These are phyloP conservation scores for Galeopterus variegatus DNA, from an alignment of 2,113 vertebrate species.

Conservation along the genomic window DNA sequence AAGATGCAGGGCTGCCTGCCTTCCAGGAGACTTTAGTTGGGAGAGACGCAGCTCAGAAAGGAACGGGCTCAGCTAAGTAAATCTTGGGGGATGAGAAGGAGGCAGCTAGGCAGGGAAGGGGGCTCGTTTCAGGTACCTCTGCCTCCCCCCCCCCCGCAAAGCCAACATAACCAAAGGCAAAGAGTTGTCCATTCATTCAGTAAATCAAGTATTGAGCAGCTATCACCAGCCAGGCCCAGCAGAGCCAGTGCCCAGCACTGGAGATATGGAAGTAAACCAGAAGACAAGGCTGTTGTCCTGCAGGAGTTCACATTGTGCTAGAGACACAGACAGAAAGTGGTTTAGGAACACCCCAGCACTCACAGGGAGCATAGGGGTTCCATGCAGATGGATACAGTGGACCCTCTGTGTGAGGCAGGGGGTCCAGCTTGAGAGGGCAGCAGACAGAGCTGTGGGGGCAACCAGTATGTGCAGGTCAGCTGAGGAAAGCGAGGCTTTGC, in stretches of 20 bases:
- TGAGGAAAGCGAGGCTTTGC: not conserved
- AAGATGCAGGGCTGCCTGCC: not conserved
- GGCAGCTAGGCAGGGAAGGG: not conserved
- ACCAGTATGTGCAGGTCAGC: not conserved
- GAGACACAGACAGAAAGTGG: not conserved
- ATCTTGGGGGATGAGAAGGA: not conserved
- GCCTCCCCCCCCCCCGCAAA: not conserved
- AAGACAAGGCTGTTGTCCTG: not conserved
- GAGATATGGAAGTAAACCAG: not conserved
- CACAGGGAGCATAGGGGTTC: too few species aligned
- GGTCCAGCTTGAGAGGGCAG: rapidly evolving
- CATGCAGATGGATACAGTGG: not conserved
- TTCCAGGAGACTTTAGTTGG: not conserved
- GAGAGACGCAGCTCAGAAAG: not conserved
- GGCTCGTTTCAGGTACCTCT: not conserved
- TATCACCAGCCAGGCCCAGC: not conserved
- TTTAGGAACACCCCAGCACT: not conserved
- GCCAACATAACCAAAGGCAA: not conserved
- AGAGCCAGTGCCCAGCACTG: not conserved
- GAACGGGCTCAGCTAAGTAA: not conserved
- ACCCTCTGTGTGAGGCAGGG: rapidly evolving
- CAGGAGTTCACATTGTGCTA: not conserved
- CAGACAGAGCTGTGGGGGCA: rapidly evolving
- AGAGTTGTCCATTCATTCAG: not conserved
- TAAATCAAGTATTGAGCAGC: not conserved